phyloP scores from a whole-genome alignment of 2,797 vertebrate species.

The Malacoctenus gilli region DNA sequence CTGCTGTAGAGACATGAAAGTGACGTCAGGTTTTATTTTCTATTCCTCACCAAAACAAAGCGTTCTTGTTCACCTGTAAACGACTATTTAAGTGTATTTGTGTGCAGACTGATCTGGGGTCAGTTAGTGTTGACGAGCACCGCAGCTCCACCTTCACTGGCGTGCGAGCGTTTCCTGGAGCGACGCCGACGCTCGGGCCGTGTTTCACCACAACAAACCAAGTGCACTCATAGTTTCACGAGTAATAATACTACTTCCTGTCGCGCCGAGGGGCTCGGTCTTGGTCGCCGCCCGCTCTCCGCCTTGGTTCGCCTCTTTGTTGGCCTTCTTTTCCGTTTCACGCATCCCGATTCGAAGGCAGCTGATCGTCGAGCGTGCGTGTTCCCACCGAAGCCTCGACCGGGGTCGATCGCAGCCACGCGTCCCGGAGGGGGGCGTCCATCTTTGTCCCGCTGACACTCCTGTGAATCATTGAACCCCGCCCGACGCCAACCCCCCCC shows the following conservation, averaged over 20 bases:
- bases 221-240: too few relatives aligned
- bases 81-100: background rate
- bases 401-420: slow-evolving; percentile 52
- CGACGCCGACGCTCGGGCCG: too few relatives aligned
- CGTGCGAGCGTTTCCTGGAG: too few relatives aligned
- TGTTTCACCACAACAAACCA: too few relatives aligned
- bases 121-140: slow-evolving; percentile 9
- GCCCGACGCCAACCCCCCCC: too few relatives aligned
- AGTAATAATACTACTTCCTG: slow-evolving; percentile 48
- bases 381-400: slow-evolving; percentile 32
- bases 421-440: slow-evolving; percentile 8
- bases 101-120: slow-evolving; percentile 12
- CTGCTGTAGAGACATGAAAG: too few relatives aligned
- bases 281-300: too few relatives aligned
- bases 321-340: slow-evolving; percentile 43
- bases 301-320: slow-evolving; percentile 35
- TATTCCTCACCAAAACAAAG: too few relatives aligned
- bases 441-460: too few relatives aligned
- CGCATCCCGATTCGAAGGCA: slow-evolving; percentile 44
- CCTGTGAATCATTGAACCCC: too few relatives aligned
- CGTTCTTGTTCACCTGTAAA: too few relatives aligned
- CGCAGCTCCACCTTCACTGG: slow-evolving; percentile 5
- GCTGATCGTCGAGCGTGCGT: slow-evolving; percentile 48
- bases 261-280: slow-evolving; percentile 58
- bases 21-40: too few relatives aligned